Evolutionary conservation across 1,140 invertebrate species (phyloP), one percentile per base, ranked within the genome.

Genomic region (Neodiprion pinetum): DNA sequence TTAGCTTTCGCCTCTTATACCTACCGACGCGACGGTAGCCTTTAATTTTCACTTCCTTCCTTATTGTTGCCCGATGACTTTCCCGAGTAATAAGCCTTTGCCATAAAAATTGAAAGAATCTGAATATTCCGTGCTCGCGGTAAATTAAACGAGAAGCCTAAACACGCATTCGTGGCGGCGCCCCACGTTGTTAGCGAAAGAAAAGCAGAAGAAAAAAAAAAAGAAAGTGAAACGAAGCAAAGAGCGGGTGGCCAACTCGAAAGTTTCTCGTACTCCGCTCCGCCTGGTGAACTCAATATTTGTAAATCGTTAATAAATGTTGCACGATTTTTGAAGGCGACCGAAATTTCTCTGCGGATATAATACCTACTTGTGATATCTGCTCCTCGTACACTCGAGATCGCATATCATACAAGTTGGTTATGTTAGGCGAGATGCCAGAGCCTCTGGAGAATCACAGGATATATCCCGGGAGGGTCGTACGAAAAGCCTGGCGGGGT

Each of bases 1-100:
- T 61, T 61, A 61, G 9, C 53, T 61, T 17, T 61, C n/a, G n/a
- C 53, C 53, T 17, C 53, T 40, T 40, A 40, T 40, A 40, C 28
- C 28, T 40, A 40, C 28, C 28, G 1, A 61, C 11, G 53, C n/a
- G 3, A 12, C 5, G 53, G 53, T 9, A 61, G 7, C 53, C 53
- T 61, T 61, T 61, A 12, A 61, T 61, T 61, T 61, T 61, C 53
- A 61, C 53, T 61, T 61, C 53, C 53, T 61, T 61, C 53, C 53
- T 61, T 61, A 61, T 61, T 61, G 11, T 61, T 61, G 53, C 5
- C 53, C 53, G 53, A 61, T 61, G 53, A 61, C 53, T 61, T 61
- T 61, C 53, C 53, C 53, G 9, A 17, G n/a, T 61, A 61, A 14
- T 17, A 61, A 17, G n/a, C 53, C 53, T 17, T 17, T 17, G 53